phyloP scores from a whole-genome alignment of 2,797 vertebrate genomes.

The Phylloscopus collybita region DNA sequence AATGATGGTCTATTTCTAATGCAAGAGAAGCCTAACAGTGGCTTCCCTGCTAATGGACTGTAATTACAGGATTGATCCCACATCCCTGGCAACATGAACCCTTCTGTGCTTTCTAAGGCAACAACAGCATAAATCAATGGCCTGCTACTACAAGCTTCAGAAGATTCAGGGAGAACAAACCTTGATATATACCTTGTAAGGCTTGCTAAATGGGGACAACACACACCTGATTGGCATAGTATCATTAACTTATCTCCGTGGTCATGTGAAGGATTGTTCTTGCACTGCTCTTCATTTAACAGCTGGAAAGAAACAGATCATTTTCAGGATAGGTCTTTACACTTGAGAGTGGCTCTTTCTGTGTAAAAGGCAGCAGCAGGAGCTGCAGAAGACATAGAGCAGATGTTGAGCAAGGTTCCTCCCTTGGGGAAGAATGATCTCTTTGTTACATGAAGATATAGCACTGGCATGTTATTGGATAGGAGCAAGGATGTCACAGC shows the following conservation, averaged over 20 bases:
- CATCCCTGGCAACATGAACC: slow-evolving; percentile 40
- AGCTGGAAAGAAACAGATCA: slow-evolving; percentile 43
- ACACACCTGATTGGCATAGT: not conserved
- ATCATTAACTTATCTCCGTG: slow-evolving; percentile 17
- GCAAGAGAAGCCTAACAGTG: slow-evolving; percentile 37
- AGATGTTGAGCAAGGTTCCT: slow-evolving; percentile 37
- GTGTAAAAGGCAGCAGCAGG: not conserved
- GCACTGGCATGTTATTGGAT: not conserved
- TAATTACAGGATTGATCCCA: slow-evolving; percentile 69
- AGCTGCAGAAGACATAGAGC: slow-evolving; percentile 52
- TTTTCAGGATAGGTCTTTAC: slow-evolving; percentile 38
- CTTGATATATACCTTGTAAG: not conserved
- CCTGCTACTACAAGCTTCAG: slow-evolving; percentile 4
- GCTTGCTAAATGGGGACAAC: not conserved
- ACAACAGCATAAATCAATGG: slow-evolving; percentile 47
- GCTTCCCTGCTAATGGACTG: slow-evolving; percentile 56
- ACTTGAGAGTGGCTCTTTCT: slow-evolving; percentile 7
- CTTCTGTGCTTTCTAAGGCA: slow-evolving; percentile 45
- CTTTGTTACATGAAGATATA: not conserved
- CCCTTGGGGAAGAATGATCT: slow-evolving; percentile 10
- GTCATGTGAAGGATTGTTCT: slow-evolving; percentile 9
- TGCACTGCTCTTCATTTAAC: slow-evolving; percentile 37
- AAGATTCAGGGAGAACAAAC: slow-evolving; percentile 15
- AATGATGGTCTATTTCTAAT: slow-evolving; percentile 61
- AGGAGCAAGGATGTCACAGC: not conserved